Evolutionary conservation across 1,140 invertebrate species (phyloP), one percentile per base, ranked within the genome.

Genomic region (Nylanderia fulva): DNA sequence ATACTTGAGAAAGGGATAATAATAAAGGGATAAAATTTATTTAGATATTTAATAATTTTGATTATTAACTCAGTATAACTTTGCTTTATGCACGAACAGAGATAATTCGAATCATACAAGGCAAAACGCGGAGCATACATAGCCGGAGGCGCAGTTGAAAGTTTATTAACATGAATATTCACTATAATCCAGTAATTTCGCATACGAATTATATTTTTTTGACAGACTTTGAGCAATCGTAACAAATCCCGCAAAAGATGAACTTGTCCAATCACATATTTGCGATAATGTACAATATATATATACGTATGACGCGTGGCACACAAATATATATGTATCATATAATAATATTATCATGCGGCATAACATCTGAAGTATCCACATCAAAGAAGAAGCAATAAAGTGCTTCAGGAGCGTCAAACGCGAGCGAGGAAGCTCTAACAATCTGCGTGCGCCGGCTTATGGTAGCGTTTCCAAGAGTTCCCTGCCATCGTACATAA

Each of bases 121-220:
- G 33, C 75, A 69, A 79, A 79, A 54, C 24, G 45, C 76, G 15
- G 24, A 42, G 61, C 21, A 42, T 52, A 52, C 45, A 11, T 33
- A 66, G 52, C 52, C n/a, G 45, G 76, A 18, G 4, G 45, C 45
- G 45, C 4, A 18, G 4, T 48, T 48, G 9, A 15, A 80, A 52
- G 33, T 80, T 71, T 71, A 80, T 80, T 80, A 58, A 80, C 13
- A 24, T 11, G 63, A 68, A 79, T 79, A 69, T 79, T 18, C 63
- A n/a, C 11, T 7, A 64, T 69, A 68, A 69, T 80, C 29, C 48
- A 21, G 24, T 33, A 0, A 33, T 69, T 24, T 56, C 63, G 48
- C 48, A 21, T 29, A 18, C 18, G 52, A n/a, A 71, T 80, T 80
- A 56, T 42, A 71, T 80, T 71, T 80, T 64, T 69, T 42, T 21